These are phyloP conservation scores for Diaprepes abbreviatus DNA, from an alignment of 2,888 invertebrate species.

Conservation along the genomic window DNA sequence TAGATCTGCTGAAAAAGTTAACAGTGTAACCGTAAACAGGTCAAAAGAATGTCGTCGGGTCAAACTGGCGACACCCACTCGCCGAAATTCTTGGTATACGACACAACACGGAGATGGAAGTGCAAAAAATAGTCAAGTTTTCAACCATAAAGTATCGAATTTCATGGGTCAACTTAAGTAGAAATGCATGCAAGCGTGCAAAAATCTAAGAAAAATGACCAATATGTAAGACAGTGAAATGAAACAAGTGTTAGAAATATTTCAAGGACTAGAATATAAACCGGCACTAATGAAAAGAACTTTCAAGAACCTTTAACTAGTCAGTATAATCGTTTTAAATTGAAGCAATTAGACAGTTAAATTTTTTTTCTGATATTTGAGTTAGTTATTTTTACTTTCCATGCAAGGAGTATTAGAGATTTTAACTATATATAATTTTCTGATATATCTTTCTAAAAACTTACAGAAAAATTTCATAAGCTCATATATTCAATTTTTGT, in stretches of 20 bases:
- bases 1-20: constrained; percentile 10
- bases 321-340: too few relatives aligned
- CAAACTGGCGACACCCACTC: constrained; percentile 22
- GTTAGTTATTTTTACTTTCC: too few relatives aligned
- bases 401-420: too few relatives aligned
- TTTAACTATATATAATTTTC: too few relatives aligned
- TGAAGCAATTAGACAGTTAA: too few relatives aligned
- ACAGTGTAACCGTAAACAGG: constrained; percentile 15
- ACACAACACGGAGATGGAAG: constrained; percentile 8
- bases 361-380: too few relatives aligned
- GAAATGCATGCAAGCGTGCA: constrained; percentile 29
- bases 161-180: constrained; percentile 12
- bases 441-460: too few relatives aligned
- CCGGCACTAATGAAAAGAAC: too few relatives aligned
- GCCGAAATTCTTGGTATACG: constrained; percentile 19
- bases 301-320: too few relatives aligned
- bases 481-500: too few relatives aligned
- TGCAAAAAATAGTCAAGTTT: constrained; percentile 12
- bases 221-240: not conserved
- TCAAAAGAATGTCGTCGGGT: constrained; percentile 25
- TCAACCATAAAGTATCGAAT: constrained; percentile 30
- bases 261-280: too few relatives aligned
- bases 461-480: too few relatives aligned
- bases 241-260: not conserved
- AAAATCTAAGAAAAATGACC: constrained; percentile 9